Conservation (phyloP, 2,888 invertebrate species). For the Teinopalpus imperialis region DNA sequence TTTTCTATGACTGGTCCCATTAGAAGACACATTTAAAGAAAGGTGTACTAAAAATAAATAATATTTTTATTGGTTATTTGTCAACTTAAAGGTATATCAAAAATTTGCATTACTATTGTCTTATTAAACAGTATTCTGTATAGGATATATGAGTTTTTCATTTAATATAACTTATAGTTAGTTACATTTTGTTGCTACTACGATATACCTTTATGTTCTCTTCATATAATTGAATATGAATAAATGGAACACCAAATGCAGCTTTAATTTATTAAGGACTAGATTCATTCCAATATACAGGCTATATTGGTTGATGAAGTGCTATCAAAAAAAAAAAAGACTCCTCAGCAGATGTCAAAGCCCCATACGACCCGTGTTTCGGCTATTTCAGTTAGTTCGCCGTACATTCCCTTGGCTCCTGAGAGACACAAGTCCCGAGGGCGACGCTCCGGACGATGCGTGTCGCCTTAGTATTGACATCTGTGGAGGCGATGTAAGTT, state of each 20-base stretch:
- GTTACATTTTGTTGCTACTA: not conserved
- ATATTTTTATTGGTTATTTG: not conserved
- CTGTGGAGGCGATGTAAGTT: constrained; percentile 27
- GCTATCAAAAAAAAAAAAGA: constrained; percentile 1
- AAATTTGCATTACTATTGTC: not conserved
- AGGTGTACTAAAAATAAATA: not conserved
- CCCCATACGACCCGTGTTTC: constrained; percentile 23
- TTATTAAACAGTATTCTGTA: too few species aligned
- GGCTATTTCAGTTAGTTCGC: constrained; percentile 28
- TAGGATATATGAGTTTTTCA: too few species aligned
- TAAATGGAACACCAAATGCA: constrained; percentile 15
- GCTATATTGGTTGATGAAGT: constrained; percentile 25
- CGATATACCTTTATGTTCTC: constrained; percentile 3
- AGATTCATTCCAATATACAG: constrained; percentile 7
- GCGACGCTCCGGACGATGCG: constrained; percentile 15
- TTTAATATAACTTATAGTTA: too few species aligned
- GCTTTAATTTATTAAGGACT: constrained; percentile 15
- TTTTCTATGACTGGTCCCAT: too few species aligned
- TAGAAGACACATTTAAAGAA: constrained; percentile 5
- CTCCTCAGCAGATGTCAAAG: constrained; percentile 26
- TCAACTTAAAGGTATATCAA: constrained; percentile 7
- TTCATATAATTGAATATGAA: constrained; percentile 1
- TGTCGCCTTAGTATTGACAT: constrained; percentile 24
- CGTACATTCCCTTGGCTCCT: constrained; percentile 28
- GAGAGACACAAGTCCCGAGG: constrained; percentile 22